Conservation (phyloP, 1,140 invertebrate genomes). For the Calycopis cecrops region DNA sequence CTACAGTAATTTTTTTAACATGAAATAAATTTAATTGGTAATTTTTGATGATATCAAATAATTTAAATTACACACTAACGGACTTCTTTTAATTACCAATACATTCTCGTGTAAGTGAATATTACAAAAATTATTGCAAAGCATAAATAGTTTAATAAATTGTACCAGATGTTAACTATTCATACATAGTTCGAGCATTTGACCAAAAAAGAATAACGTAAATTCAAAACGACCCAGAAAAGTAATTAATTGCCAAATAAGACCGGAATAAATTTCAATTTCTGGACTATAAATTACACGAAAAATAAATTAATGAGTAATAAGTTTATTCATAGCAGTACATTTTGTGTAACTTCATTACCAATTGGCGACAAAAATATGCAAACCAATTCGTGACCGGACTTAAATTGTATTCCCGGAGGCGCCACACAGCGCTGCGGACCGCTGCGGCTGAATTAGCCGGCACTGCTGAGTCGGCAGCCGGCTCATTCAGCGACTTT, state of each 20-base stretch:
- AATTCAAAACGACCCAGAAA: constrained; percentile 3
- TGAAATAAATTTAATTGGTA: no score
- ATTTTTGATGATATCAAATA: no score
- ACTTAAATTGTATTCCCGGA: constrained; percentile 14
- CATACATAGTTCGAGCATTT: no score
- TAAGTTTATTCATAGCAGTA: constrained; percentile 11
- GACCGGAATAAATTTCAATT: constrained; percentile 17
- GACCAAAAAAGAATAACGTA: background rate
- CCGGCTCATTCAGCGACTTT: constrained; percentile 1
- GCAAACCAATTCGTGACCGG: constrained; percentile 26
- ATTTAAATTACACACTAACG: no score
- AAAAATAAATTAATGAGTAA: constrained; percentile 14
- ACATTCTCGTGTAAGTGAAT: no score
- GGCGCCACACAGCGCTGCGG: constrained; percentile 3
- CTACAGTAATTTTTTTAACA: no score
- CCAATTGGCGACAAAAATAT: constrained; percentile 27
- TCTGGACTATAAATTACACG: constrained; percentile 8
- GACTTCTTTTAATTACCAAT: no score
- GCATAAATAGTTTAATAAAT: no score
- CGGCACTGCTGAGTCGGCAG: background rate
- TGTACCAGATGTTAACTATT: no score
- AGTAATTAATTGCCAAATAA: constrained; percentile 1
- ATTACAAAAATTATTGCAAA: no score
- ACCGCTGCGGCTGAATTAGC: background rate
- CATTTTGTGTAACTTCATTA: constrained; percentile 23